phyloP scores from a whole-genome alignment of 2,113 vertebrate genomes.

The Myanophis thanlyinensis region DNA sequence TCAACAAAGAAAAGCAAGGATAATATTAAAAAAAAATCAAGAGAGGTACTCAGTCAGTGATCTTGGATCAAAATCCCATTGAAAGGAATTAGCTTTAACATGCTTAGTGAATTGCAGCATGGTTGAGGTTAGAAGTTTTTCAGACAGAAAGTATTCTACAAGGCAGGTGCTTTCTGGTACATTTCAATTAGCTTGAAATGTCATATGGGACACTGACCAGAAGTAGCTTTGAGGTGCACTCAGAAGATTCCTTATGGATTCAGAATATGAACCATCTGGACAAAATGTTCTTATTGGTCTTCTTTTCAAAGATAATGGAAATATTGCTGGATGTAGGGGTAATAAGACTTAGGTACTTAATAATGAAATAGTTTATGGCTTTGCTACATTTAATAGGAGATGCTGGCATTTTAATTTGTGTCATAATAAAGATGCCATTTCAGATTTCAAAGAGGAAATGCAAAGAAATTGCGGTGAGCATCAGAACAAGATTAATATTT shows the following conservation, averaged over 20 bases:
- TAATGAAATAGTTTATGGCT: conserved; percentile 38
- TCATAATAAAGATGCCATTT: background rate
- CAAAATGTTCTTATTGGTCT: conserved; percentile 8
- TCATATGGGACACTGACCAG: background rate
- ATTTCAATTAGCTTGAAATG: background rate
- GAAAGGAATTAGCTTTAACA: background rate
- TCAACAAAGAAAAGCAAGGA: background rate
- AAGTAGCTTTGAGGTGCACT: background rate
- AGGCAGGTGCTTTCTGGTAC: background rate
- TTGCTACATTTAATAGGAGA: conserved; percentile 44
- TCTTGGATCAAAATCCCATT: background rate
- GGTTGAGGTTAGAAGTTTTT: background rate
- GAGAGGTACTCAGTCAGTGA: background rate
- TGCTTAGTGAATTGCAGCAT: background rate
- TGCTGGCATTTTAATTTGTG: conserved; percentile 25
- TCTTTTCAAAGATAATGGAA: conserved; percentile 26
- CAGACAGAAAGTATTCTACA: background rate
- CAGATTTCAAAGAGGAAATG: conserved; percentile 3
- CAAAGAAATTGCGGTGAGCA: background rate
- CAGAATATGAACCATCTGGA: background rate
- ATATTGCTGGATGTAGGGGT: conserved; percentile 3
- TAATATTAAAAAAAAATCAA: background rate
- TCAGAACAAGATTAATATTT: background rate
- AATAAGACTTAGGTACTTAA: background rate
- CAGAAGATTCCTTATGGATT: conserved; percentile 9